These are phyloP conservation scores for Stegodyphus mimosarum DNA, from an alignment of 1,140 invertebrate species.

Conservation along the genomic window DNA sequence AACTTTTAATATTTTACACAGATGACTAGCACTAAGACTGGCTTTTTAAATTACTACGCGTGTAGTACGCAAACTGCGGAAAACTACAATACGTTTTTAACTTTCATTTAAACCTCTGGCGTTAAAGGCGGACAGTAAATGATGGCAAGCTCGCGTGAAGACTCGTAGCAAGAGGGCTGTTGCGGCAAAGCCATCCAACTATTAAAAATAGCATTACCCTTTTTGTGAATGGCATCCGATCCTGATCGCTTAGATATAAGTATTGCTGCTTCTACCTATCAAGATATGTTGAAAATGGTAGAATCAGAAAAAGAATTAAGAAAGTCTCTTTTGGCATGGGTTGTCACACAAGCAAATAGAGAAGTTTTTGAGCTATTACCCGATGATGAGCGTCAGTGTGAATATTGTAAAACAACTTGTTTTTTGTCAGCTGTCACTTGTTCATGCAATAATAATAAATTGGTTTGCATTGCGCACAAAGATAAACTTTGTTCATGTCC, in stretches of 20 bases:
- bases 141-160: no score
- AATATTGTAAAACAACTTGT: constrained; percentile 95
- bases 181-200: no score
- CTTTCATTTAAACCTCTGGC: no score
- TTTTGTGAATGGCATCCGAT: constrained; percentile 93
- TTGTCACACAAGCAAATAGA: constrained; percentile 85
- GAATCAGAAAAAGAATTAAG: constrained; percentile 80
- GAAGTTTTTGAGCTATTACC: constrained; percentile 93
- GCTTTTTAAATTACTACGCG: no score
- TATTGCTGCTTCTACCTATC: constrained; percentile 88
- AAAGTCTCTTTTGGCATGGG: constrained; percentile 69
- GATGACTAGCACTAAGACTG: no score
- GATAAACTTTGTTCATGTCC: constrained; percentile 86
- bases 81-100: no score
- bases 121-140: no score
- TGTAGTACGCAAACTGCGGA: no score
- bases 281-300: constrained; percentile 94
- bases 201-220: no score
- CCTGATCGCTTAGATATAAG: constrained; percentile 86
- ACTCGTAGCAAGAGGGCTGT: no score
- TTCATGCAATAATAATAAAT: constrained; percentile 63
- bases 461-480: constrained; percentile 89
- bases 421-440: constrained; percentile 96
- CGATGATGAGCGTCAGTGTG: constrained; percentile 97
- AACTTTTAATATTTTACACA: no score